These are phyloP conservation scores for Melanotaenia parkinsoni DNA, from an alignment of 2,797 vertebrate genomes.

Conservation along the genomic window DNA sequence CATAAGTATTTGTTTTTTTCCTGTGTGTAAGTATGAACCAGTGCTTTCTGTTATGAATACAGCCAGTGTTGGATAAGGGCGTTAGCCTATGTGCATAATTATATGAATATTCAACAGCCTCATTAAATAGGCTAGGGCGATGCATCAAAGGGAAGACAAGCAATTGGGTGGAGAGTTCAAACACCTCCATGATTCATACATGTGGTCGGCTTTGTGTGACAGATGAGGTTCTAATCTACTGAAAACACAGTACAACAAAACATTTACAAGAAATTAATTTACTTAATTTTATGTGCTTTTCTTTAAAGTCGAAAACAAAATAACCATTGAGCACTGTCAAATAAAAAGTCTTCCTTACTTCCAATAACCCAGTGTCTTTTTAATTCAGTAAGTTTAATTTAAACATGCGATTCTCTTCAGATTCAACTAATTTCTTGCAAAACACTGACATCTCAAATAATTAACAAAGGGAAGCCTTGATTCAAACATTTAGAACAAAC, in stretches of 20 bases:
- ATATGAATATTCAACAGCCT: constrained; percentile 78
- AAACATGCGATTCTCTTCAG: constrained; percentile 11
- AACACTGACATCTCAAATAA: constrained; percentile 8
- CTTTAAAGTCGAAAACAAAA: constrained; percentile 33
- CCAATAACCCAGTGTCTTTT: constrained; percentile 5
- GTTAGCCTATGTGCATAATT: constrained; percentile 69
- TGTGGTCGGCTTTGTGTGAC: constrained; percentile 10
- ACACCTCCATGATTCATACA: constrained; percentile 21
- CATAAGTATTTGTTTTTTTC: constrained; percentile 16
- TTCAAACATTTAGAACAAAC: constrained; percentile 11
- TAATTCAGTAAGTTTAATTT: constrained; percentile 8
- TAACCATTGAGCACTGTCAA: constrained; percentile 18
- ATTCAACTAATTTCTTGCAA: not conserved
- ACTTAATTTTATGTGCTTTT: constrained; percentile 8
- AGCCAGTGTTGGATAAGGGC: constrained; percentile 50
- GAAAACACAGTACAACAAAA: constrained; percentile 22
- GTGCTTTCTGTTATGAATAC: constrained; percentile 31
- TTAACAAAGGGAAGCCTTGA: constrained; percentile 7
- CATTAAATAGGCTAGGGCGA: constrained; percentile 67
- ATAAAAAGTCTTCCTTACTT: constrained; percentile 9
- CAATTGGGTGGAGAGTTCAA: constrained; percentile 57
- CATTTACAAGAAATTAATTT: constrained; percentile 36
- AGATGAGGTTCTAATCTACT: constrained; percentile 13
- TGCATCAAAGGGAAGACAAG: constrained; percentile 70
- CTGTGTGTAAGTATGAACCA: constrained; percentile 4